Evolutionary conservation across 2,797 vertebrate species (phyloP), one percentile per base, ranked within the genome.

Genomic region (Oryzias dopingdopingensis): DNA sequence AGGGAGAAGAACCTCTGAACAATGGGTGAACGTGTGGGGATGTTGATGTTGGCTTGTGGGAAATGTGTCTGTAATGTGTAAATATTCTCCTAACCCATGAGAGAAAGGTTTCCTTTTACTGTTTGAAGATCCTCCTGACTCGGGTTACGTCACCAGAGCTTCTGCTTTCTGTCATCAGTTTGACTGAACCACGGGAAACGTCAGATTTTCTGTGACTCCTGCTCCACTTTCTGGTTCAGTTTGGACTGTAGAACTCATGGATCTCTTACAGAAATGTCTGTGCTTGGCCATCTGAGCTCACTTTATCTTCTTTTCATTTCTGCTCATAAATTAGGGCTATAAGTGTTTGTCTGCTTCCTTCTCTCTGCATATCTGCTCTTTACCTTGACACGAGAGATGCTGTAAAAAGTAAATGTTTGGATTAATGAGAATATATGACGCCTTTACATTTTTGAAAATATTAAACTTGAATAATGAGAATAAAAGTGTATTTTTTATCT

Each of bases 401-500:
- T 84, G 67, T 86, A 77, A 74, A 81, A 82, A 73, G 46, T 52
- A 75, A 37, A 58, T 71, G 67, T 90, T 82, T 82, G 73, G 62
- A 85, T 79, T 89, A 69, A 85, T 80, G 68, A 87, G 41, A 84
- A 76, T 63, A 37, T 37, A 76, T 76, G 72, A 74, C 76, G 65
- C 80, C 82, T 91, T 90, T 89, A 82, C 77, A 75, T 76, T 61
- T 67, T 71, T 71, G 82, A 83, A 83, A 42, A 67, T 77, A 92
- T 82, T 92, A 91, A 91, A 92, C 84, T 90, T 91, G 89, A 90
- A 88, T 74, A 78, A 76, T 82, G 74, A 84, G 40, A 59, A 61
- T 69, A 45, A 46, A 46, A 40, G 14, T 22, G 22, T 56, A n/a
- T 44, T 18, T 12, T 43, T 37, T 4, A 2, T 12, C 12, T 37